phyloP scores from a whole-genome alignment of 2,888 invertebrate species.

The Cheilosia urbana region DNA sequence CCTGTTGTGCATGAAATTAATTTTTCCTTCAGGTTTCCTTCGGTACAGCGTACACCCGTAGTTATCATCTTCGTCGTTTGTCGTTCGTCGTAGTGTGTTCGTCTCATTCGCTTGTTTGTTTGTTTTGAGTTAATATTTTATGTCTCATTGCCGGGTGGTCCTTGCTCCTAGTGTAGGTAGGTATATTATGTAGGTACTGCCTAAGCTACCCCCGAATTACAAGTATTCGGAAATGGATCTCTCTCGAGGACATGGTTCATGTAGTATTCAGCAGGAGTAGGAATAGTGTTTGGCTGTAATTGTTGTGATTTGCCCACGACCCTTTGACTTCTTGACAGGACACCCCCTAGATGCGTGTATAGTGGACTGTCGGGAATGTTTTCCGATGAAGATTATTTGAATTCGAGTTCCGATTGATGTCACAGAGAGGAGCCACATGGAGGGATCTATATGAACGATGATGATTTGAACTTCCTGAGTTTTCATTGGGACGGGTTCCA shows the following conservation, averaged over 20 bases:
- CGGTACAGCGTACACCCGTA: background rate
- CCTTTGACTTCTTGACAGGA: slow-evolving; percentile 58
- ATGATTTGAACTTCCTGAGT: too few relatives aligned
- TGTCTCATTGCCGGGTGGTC: slow-evolving; percentile 68
- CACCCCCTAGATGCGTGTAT: background rate
- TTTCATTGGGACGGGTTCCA: too few relatives aligned
- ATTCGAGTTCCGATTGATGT: slow-evolving; percentile 7
- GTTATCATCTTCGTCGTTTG: slow-evolving; percentile 8
- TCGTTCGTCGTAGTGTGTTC: slow-evolving; percentile 18
- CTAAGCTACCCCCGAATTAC: slow-evolving; percentile 1
- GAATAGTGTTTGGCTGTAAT: slow-evolving; percentile 61
- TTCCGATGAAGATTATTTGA: background rate
- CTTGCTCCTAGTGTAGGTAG: slow-evolving; percentile 6
- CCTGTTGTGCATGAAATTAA: slow-evolving; percentile 75
- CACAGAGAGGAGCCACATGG: background rate
- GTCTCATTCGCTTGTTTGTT: slow-evolving; percentile 62
- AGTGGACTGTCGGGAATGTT: slow-evolving; percentile 1
- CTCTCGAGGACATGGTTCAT: slow-evolving; percentile 56
- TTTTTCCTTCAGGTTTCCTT: slow-evolving; percentile 65
- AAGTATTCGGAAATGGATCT: slow-evolving; percentile 35
- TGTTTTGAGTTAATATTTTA: slow-evolving; percentile 73
- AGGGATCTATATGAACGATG: background rate
- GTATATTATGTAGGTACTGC: background rate
- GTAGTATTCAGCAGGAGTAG: slow-evolving; percentile 48
- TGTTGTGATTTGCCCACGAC: slow-evolving; percentile 63